Evolutionary conservation across 1,140 invertebrate species (phyloP), one percentile per base, ranked within the genome.

Genomic region (Trigoniulus corallinus): DNA sequence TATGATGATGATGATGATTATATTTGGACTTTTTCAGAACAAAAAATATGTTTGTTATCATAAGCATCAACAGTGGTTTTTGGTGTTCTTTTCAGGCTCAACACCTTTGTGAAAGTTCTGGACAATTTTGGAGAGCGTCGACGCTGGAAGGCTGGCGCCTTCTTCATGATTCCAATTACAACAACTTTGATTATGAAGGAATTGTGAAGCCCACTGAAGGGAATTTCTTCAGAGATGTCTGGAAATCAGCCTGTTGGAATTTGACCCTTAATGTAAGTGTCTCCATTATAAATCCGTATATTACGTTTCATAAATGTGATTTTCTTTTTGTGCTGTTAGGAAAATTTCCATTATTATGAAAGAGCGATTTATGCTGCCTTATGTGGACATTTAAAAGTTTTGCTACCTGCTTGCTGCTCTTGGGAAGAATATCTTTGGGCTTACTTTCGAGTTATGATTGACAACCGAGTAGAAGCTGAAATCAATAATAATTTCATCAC

Each of bases 341-440:
- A 64, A 21, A 64, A 62, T 24, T 58, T 70, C 41, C 58, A 63
- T 47, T 43, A 57, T 1, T 64, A 69, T 58, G 72, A 75, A 57
- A 64, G 67, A 54, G 73, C 73, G 10, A 76, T 84, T 24, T 78
- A 84, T 53, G 84, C 79, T 2, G 74, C 79, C 50, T 74, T 91
- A 18, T 89, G 87, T 70, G 91, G 91, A 0, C 81, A 92, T 65
- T 62, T 93, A 22, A 67, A 76, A 20, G 75, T 80, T 13, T 61
- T 92, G 7, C 62, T 92, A 10, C 70, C 80, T 3, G 74, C 82
- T 0, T 83, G 86, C 53, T 68, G 71, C 10, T 79, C 76, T 15
- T 95, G 89, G 89, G 79, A 87, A 61, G 92, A 97, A 67, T 71
- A 82, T 49, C 65, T 95, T 12, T 96, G 91, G 91, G 84, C 86